Base-by-base conservation (phyloP, 1,140 invertebrate species). In the Papilio dardanus region DNA sequence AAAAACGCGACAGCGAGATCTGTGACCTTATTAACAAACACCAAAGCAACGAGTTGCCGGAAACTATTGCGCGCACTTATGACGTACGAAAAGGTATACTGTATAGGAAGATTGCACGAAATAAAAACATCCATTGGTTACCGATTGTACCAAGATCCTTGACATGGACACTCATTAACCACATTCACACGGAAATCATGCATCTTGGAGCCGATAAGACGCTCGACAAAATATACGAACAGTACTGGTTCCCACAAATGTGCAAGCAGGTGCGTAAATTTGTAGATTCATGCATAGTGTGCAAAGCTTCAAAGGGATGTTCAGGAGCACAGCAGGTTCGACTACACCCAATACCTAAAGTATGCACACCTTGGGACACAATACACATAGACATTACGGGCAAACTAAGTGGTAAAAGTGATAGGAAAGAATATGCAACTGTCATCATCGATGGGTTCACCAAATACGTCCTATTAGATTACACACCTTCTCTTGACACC, bases 241-340 rank as follows among this genome's bases (percentile, higher is more conserved):
- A 75, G 19, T 80, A 80, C 62, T 80, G 79, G 79, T 80, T 80
- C n/a, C 79, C 76, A 1, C 30, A 78, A n/a, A 80, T 80, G 79
- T 31, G 75, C 3, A 80, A 78, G 28, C 21, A 50, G n/a, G 79
- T 80, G 3, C 46, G 73, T 6, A 74, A 58, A 16, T 77, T 77
- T 62, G 14, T 77, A 7, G 76, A 81, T 24, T 79, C 77, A 0
- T 81, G 77, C 12, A 69, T 81, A 1, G 54, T 77, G 7, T 81
- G 76, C 33, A 79, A 76, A 58, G 71, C 75, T 7, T 81, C 75
- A 0, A 81, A 81, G 30, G 79, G 77, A n/a, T 8, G 74, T 0
- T 81, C 79, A 7, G 76, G 77, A 3, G 79, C 77, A 6, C 76
- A 76, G 31, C 62, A 40, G 8, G 37, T 81, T 0, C 75, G 21